Percentiles rank a stretch among this genome's conserved stretches.
Evolutionary conservation across 2,797 vertebrate species (phyloP).

Genomic region (Halcyon badia): DNA sequence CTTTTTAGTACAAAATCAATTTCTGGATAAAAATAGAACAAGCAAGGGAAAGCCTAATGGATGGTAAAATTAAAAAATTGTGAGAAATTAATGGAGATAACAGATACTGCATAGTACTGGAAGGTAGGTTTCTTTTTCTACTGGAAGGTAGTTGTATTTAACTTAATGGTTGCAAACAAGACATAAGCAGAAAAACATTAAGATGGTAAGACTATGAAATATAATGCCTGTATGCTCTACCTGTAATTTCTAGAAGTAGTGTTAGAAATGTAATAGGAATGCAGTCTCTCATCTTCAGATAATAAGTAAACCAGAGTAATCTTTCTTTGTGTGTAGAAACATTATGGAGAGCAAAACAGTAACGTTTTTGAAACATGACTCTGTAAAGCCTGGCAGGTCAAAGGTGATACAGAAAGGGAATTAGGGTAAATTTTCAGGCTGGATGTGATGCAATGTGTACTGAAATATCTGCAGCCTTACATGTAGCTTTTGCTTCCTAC

Average conservation of each 20-base stretch:
- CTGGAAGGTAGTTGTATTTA: slow-evolving; percentile 5
- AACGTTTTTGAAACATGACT: not conserved
- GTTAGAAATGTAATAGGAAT: not conserved
- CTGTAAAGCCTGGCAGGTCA: not conserved
- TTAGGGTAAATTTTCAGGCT: not conserved
- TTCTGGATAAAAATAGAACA: slow-evolving; percentile 53
- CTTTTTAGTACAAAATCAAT: slow-evolving; percentile 58
- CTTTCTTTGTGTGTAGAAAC: not conserved
- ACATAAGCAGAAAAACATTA: not conserved
- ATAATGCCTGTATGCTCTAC: not conserved
- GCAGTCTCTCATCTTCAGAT: not conserved
- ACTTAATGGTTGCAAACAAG: slow-evolving; percentile 44
- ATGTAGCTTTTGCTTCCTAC: not conserved
- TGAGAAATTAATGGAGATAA: slow-evolving; percentile 56
- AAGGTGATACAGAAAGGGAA: not conserved
- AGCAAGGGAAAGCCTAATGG: slow-evolving; percentile 41
- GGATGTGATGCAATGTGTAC: not conserved
- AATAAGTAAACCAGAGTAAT: not conserved
- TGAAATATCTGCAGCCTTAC: not conserved
- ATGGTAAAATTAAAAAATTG: slow-evolving; percentile 56
- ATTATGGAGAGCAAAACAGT: not conserved
- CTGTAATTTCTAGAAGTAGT: slow-evolving; percentile 3
- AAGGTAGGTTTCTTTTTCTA: slow-evolving; percentile 42
- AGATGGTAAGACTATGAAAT: not conserved
- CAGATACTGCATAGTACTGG: slow-evolving; percentile 32